Conservation (phyloP, 2,888 invertebrate species). For the Xylophagus ater region DNA sequence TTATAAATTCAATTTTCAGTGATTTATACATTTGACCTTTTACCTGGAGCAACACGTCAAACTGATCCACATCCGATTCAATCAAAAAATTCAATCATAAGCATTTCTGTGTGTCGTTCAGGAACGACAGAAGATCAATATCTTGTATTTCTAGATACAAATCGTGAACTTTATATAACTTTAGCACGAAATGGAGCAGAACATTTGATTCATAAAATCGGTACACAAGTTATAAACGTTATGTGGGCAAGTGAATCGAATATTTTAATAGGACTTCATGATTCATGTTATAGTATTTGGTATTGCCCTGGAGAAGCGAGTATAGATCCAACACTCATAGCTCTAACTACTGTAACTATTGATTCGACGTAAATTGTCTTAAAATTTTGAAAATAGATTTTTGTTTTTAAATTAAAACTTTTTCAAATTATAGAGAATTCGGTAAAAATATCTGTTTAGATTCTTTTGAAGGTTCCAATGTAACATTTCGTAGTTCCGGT, state of each 20-base stretch:
- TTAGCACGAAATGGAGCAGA: conserved; percentile 33
- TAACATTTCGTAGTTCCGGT: conserved; percentile 79
- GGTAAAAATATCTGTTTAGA: conserved; percentile 75
- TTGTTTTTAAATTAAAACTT: conserved; percentile 21
- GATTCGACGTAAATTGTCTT: conserved; percentile 37
- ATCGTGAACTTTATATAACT: conserved; percentile 76
- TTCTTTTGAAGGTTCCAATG: conserved; percentile 72
- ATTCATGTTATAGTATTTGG: conserved; percentile 69
- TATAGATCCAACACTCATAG: conserved; percentile 58
- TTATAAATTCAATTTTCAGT: conserved; percentile 39
- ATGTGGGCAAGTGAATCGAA: conserved; percentile 64
- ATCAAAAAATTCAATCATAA: conserved; percentile 56
- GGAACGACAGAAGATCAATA: conserved; percentile 69
- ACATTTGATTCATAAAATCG: conserved; percentile 27
- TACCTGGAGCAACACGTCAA: conserved; percentile 37
- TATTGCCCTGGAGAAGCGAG: conserved; percentile 64
- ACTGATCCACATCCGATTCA: conserved; percentile 61
- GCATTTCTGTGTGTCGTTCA: conserved; percentile 74
- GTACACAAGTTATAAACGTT: conserved; percentile 42
- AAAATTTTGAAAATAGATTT: background rate
- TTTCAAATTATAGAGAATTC: conserved; percentile 57
- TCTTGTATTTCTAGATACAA: conserved; percentile 78
- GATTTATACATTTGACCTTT: conserved; percentile 76
- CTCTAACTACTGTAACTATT: conserved; percentile 45
- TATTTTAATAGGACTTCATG: conserved; percentile 67